phyloP scores from a whole-genome alignment of 2,888 invertebrate genomes.

The Microplitis deprimator region DNA sequence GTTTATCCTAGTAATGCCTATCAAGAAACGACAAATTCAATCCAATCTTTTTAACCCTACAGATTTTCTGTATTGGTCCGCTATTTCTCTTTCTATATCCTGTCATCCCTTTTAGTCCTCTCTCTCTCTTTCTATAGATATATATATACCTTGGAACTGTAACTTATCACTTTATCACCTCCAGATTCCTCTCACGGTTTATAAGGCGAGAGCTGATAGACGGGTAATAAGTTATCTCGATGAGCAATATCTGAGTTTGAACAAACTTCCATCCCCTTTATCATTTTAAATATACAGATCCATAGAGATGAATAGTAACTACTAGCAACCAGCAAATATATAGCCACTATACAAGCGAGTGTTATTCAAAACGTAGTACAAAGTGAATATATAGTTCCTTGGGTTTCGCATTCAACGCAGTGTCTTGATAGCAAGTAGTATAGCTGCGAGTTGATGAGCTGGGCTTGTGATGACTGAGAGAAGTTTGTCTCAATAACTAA shows the following conservation, averaged over 20 bases:
- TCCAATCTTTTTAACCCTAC: not conserved
- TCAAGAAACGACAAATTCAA: slow-evolving; percentile 14
- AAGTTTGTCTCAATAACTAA: slow-evolving; percentile 32
- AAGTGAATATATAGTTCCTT: not conserved
- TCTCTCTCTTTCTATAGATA: not conserved
- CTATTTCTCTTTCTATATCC: not conserved
- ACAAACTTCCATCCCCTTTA: not conserved
- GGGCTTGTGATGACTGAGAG: not conserved
- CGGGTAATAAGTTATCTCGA: not conserved
- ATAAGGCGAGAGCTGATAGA: not conserved
- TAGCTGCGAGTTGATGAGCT: not conserved
- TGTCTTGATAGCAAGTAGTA: not conserved
- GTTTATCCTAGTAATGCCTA: slow-evolving; percentile 17
- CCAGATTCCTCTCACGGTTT: not conserved
- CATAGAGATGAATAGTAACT: not conserved
- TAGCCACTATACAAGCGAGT: too few relatives aligned
- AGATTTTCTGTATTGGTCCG: not conserved
- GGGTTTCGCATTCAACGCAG: not conserved
- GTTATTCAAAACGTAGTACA: not conserved
- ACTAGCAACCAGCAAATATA: not conserved
- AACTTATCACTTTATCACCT: not conserved
- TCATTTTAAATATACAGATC: not conserved
- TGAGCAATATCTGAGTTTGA: not conserved
- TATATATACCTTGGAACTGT: not conserved
- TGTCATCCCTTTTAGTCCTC: not conserved